Evolutionary conservation across 2,888 invertebrate species (phyloP), one percentile per base, ranked within the genome.

Genomic region (Pardosa pseudoannulata): DNA sequence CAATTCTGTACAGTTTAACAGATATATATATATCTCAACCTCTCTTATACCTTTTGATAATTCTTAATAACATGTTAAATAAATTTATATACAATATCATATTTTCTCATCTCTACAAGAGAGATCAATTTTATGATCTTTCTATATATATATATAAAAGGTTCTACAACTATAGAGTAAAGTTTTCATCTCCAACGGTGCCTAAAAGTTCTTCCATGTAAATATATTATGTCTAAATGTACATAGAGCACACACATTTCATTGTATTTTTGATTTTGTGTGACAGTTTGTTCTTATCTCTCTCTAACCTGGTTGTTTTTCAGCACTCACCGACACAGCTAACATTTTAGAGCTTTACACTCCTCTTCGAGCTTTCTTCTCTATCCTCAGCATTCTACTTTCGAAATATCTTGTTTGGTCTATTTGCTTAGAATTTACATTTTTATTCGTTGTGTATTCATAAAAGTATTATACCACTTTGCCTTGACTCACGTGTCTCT

Each of bases 161-260:
- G 36, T 79, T 13, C 65, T 29, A 11, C 16, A 65, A 36, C 5
- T n/a, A n/a, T n/a, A n/a, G n/a, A n/a, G n/a, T n/a, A n/a, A 36
- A 7, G 9, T 5, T 79, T 65, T 62, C 56, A 79, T 79, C 70
- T 81, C 80, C 80, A 68, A 68, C 67, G 68, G 80, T 74, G 74
- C 74, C 81, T 81, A 81, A 81, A 68, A 68, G 81, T 68, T 81
- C 81, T 81, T 81, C 81, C 81, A 81, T 81, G 81, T 81, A 81
- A 56, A 81, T 81, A 72, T 64, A n/a, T n/a, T n/a, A n/a, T 39
- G 28, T 46, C 16, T 16, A 11, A 2, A 16, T 46, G 46, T 46
- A n/a, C n/a, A 46, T 16, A n/a, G 16, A 46, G 46, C n/a, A 46
- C 46, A 16, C n/a, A 46, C 46, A 16, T 46, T 46, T 46, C 16